Percentiles rank a stretch among this genome's conserved stretches.
These are phyloP conservation scores for Micropoecilia bifurca DNA, from an alignment of 2,797 vertebrate genomes.

Conservation along the genomic window DNA sequence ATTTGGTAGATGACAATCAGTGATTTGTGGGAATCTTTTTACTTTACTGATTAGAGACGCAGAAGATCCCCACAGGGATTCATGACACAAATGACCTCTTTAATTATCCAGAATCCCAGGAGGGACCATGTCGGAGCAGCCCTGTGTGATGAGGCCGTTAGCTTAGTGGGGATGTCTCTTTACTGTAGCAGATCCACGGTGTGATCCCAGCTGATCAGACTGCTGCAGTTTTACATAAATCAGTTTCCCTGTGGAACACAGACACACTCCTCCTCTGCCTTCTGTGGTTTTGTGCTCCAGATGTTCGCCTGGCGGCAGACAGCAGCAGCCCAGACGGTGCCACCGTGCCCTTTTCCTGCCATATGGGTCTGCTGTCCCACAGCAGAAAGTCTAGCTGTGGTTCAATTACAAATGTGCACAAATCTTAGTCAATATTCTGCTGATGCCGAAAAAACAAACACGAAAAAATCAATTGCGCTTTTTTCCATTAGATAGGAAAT, in stretches of 20 bases:
- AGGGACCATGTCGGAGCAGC: neutral
- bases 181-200: constrained; percentile 23
- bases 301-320: constrained; percentile 43
- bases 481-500: no score
- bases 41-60: neutral
- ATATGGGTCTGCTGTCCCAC: constrained; percentile 16
- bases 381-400: constrained; percentile 13
- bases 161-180: neutral
- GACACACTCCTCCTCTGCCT: constrained; percentile 9
- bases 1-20: neutral
- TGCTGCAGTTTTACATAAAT: constrained; percentile 43
- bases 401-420: no score
- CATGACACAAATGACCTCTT: constrained; percentile 12
- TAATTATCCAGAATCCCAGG: constrained; percentile 30
- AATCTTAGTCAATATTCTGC: no score
- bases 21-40: neutral
- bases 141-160: constrained; percentile 4
- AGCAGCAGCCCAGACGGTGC: constrained; percentile 26
- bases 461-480: no score
- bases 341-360: constrained; percentile 29
- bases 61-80: constrained; percentile 14
- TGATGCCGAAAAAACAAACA: no score
- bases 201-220: constrained; percentile 30
- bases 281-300: constrained; percentile 32
- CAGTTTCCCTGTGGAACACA: constrained; percentile 25